Conservation (phyloP, 2,888 invertebrate genomes). For the Cephonodes hylas region DNA sequence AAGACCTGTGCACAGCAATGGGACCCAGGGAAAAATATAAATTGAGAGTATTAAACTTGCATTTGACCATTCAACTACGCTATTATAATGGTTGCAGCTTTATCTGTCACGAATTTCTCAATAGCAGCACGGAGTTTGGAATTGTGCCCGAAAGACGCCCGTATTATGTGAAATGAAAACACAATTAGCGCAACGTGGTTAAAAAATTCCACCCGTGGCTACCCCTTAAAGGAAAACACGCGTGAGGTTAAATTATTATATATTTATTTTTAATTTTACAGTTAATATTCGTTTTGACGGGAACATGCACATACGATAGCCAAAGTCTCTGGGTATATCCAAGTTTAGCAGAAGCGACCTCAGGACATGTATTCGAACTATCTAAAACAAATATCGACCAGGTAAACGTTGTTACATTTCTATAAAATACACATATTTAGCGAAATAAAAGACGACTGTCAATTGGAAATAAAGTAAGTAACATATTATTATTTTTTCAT, state of each 20-base stretch:
- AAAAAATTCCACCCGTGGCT: too few species aligned
- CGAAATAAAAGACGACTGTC: not conserved
- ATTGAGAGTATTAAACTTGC: too few species aligned
- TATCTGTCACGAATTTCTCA: too few species aligned
- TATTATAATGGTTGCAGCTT: too few species aligned
- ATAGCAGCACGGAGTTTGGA: too few species aligned
- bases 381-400: not conserved
- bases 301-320: not conserved
- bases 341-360: not conserved
- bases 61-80: too few species aligned
- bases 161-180: too few species aligned
- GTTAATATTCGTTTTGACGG: not conserved
- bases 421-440: not conserved
- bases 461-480: not conserved
- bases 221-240: too few species aligned
- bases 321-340: not conserved
- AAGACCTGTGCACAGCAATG: too few species aligned
- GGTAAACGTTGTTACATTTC: not conserved
- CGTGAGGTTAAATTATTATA: not conserved
- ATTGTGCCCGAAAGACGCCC: too few species aligned
- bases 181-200: too few species aligned
- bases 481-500: not conserved
- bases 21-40: too few species aligned
- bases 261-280: not conserved
- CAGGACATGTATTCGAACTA: not conserved